Conservation (phyloP, 2,888 invertebrate species). For the Pammene aurita region DNA sequence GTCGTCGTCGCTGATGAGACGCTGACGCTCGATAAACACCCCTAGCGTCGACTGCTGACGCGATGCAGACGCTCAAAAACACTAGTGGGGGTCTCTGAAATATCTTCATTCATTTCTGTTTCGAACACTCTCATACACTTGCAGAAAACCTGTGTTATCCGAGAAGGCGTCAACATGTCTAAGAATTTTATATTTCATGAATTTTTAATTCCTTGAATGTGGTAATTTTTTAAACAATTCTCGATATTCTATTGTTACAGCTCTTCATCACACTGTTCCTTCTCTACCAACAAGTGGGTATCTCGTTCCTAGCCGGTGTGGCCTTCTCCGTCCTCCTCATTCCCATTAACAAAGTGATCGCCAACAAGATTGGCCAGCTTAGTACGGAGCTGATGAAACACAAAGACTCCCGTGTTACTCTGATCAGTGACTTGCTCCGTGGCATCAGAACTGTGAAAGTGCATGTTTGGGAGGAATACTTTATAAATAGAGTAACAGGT, state of each 20-base stretch:
- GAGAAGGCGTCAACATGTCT: no score
- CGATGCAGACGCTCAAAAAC: no score
- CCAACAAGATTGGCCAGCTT: constrained; percentile 92
- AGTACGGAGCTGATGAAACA: constrained; percentile 94
- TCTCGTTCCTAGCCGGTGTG: constrained; percentile 95
- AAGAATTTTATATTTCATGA: no score
- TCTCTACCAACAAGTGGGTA: constrained; percentile 93
- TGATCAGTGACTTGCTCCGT: constrained; percentile 92
- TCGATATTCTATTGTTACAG: constrained; percentile 78
- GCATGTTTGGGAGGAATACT: constrained; percentile 96
- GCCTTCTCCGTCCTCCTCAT: constrained; percentile 93
- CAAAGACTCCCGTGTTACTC: constrained; percentile 94
- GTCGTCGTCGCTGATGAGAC: no score
- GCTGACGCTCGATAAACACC: no score
- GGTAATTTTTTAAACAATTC: not conserved
- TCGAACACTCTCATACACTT: no score
- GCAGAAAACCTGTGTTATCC: no score
- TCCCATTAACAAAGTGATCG: constrained; percentile 95
- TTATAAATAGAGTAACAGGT: constrained; percentile 88
- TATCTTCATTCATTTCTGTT: no score
- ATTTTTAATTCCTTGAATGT: no score
- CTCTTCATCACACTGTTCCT: constrained; percentile 91
- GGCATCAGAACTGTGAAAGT: constrained; percentile 96
- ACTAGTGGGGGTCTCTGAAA: no score
- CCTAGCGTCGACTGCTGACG: no score